phyloP scores from a whole-genome alignment of 2,113 vertebrate genomes.

The Centrocercus urophasianus region DNA sequence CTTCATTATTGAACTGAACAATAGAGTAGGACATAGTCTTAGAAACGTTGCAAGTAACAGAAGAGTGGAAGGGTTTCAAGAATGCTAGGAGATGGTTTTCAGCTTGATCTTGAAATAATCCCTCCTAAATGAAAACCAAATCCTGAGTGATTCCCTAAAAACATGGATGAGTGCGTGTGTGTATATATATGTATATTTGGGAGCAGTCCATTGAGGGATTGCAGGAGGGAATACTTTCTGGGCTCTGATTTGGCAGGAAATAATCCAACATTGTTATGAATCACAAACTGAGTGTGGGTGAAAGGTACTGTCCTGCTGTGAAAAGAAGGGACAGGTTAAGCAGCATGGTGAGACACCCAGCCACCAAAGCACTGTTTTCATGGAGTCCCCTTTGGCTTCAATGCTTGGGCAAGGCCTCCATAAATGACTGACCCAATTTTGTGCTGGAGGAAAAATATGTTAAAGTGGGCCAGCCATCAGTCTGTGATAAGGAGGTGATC shows the following conservation, averaged over 20 bases:
- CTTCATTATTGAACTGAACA: background rate
- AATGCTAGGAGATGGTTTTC: background rate
- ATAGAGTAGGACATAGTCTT: background rate
- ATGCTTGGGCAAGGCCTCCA: background rate
- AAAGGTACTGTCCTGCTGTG: fast-evolving
- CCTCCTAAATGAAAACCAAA: background rate
- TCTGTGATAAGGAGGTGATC: background rate
- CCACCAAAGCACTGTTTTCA: background rate
- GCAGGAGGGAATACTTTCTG: background rate
- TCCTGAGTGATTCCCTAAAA: background rate
- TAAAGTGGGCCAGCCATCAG: background rate
- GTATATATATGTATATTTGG: background rate
- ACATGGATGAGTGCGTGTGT: background rate
- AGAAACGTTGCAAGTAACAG: background rate
- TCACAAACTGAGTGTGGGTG: no score
- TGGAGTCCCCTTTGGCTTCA: background rate
- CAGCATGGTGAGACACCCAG: fast-evolving
- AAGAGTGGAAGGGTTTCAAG: background rate
- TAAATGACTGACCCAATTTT: background rate
- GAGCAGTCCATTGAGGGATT: background rate
- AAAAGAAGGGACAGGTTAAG: background rate
- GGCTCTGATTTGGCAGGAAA: background rate
- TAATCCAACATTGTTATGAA: background rate
- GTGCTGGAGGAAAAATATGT: background rate
- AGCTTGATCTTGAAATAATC: background rate